Evolutionary conservation across 1,140 invertebrate species (phyloP).

Genomic region (Hetaerina americana): DNA sequence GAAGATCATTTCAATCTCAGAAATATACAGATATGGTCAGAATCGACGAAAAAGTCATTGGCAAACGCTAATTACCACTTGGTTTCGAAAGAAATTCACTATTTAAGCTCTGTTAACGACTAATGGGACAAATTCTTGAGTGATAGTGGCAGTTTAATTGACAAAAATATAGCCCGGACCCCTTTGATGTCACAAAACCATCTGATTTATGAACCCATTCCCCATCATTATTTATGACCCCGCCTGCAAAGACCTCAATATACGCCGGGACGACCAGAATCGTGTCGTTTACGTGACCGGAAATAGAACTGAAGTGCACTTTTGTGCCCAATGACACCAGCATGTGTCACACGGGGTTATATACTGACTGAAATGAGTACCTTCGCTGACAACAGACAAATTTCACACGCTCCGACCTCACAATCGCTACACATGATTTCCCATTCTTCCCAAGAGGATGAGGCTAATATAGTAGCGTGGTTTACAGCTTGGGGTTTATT

Average conservation of each 20-base stretch:
- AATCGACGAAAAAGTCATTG: too few species aligned
- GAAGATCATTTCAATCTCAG: too few species aligned
- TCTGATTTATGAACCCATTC: not conserved
- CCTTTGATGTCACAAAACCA: not conserved
- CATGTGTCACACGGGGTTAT: not conserved
- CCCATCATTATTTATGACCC: not conserved
- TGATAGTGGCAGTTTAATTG: not conserved
- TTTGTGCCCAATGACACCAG: not conserved
- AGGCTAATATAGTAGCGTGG: too few species aligned
- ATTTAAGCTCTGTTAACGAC: too few species aligned
- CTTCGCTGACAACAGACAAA: too few species aligned
- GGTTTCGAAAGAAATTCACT: too few species aligned
- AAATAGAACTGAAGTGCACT: not conserved
- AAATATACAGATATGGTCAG: too few species aligned
- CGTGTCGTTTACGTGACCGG: not conserved
- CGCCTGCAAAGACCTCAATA: not conserved
- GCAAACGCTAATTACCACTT: too few species aligned
- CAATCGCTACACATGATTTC: too few species aligned
- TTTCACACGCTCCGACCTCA: too few species aligned
- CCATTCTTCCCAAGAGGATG: too few species aligned
- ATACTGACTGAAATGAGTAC: not conserved
- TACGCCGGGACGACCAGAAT: not conserved
- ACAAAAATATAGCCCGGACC: not conserved
- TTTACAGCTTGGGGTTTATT: too few species aligned
- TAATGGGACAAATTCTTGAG: not conserved